Base-by-base conservation (phyloP, 2,888 invertebrate species). In the Agrypnus murinus region DNA sequence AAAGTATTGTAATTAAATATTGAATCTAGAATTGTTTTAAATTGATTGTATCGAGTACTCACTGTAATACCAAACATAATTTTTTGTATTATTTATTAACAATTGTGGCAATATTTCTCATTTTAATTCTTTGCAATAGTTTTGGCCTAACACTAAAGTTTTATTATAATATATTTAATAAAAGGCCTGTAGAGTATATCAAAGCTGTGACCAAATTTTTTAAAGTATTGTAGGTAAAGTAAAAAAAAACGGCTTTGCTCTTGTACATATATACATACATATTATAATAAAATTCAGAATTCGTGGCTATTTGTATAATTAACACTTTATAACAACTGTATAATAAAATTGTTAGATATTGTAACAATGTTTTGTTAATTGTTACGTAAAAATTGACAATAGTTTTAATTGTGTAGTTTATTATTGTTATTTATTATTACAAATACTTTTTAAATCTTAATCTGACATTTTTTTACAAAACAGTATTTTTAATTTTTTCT, bases 201-300 rank as follows among this genome's bases (percentile, higher is more conserved):
- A 72, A 72, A 72, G 71, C 71, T 72, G 71, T 72, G 71, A 72
- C 71, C 71, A 72, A 72, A 67, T 68, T 71, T 67, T 67, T 67
- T 64, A 62, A 69, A 48, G 46, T 64, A 48, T 34, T 25, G 8
- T 65, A 69, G 59, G 40, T 50, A 63, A 50, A 55, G 34, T 40
- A 63, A 55, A 62, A 64, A 55, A 50, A 63, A 46, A 14, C 64
- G 53, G 65, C 71, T 72, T 72, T 68, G 68, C 63, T 68, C 38
- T 40, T 69, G 72, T 69, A 72, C 45, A 69, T 69, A 25, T 25
- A 25, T 69, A 72, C 45, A 69, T 69, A 25, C 5, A 25, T 25
- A 25, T 25, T 25, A 25, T 25, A 25, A 25, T 25, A 25, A 72
- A 53, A 62, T 64, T 62, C 57, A 71, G 46, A 62, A 60, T 34